Evolutionary conservation across 1,140 invertebrate genomes (phyloP), one percentile per base, ranked within the genome.

Genomic region (Bombyx mandarina): DNA sequence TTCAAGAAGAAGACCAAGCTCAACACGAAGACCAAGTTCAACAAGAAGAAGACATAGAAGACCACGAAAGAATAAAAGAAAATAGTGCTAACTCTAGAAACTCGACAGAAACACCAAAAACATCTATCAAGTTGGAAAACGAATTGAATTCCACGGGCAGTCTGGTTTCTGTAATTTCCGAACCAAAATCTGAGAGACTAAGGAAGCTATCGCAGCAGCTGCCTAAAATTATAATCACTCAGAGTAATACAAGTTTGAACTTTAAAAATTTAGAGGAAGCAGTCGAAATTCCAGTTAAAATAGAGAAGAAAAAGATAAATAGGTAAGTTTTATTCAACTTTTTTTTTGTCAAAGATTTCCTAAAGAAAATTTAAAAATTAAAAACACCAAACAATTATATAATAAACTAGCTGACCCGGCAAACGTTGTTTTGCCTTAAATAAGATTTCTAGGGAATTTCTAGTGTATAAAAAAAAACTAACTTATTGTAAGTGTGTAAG

Each of bases 211-310:
- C 83, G 0, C 66, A 76, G 55, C 79, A 82, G 46, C 45, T 85
- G 18, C 83, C 83, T 6, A 86, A 79, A 55, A 86, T 86, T 42
- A 76, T 85, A 10, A 86, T 86, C 56, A 86, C 83, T 0, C 72
- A 83, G 45, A 85, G 83, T 57, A 77, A 69, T 60, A 71, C 72
- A 0, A 86, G 80, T 62, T 58, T 85, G 35, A 67, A 73, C 58
- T 44, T 63, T 4, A 75, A 69, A 26, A 52, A 48, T n/a, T 35
- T 54, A 7, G 47, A 45, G 4, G 35, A 58, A 6, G 43, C 44
- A 22, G 22, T 51, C 6, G 22, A 51, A 35, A 35, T 51, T 8
- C 50, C 50, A 4, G 42, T 51, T 8, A 56, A 49, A 8, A 18
- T 52, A 45, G 49, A 57, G 18, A 51, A 46, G 10, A 42, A 8